Evolutionary conservation across 2,797 vertebrate genomes (phyloP), one percentile per base, ranked within the genome.

Genomic region (Kryptopterus vitreolus): DNA sequence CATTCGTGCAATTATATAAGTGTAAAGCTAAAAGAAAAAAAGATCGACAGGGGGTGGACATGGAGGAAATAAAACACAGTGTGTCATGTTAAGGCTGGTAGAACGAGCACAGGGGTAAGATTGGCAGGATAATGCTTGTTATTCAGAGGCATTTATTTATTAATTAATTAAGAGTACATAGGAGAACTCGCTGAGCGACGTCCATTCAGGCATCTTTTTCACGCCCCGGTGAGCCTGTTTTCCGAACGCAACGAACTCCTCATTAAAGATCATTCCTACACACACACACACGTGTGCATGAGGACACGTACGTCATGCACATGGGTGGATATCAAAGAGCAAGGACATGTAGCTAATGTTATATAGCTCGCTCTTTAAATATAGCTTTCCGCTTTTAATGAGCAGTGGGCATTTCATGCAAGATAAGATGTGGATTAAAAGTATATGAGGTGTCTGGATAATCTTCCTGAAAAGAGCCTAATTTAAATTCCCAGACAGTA

Each of bases 181-280:
- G 9, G 7, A 43, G n/a, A 48, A 33, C 50, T 33, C 33, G 69
- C 59, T 29, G 20, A 73, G 58, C 22, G 18, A 46, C 35, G 73
- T 79, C 63, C 61, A 85, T 38, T 26, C 29, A 24, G 68, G 61
- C 78, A 57, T 55, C 11, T 76, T 81, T 71, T 59, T 43, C n/a
- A 69, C 59, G 63, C 78, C 78, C 7, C 33, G 66, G 65, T 26
- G 22, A 24, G 74, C 68, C 71, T 82, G 83, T 78, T 84, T 81
- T 81, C 84, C 46, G 65, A 74, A 82, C 20, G 38, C 59, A 86
- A 82, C 48, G 66, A 57, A 20, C 38, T 46, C 77, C 83, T 89
- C 78, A 85, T 88, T 88, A 86, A 83, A 79, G 65, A 68, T 66
- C 71, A 73, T 59, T 58, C 55, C 33, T 77, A 81, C 62, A 48